Evolutionary conservation across 1,140 invertebrate genomes (phyloP).

Genomic region (Bombus consobrinus): DNA sequence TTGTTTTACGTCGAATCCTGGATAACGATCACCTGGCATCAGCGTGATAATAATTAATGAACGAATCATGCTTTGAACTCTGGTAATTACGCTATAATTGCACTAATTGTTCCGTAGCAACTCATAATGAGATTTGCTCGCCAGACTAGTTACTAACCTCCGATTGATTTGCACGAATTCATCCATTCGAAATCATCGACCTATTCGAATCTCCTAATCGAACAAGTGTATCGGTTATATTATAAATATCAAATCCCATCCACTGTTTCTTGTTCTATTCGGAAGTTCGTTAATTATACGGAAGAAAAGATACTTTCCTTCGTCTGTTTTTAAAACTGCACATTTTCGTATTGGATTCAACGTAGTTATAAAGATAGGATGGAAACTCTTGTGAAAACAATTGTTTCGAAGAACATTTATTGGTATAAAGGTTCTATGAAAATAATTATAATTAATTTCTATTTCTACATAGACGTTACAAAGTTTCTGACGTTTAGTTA

Average conservation of each 20-base stretch:
- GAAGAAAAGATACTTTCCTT: not conserved
- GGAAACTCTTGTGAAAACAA: too few relatives aligned
- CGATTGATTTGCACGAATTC: conserved; percentile 28
- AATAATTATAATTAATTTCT: too few relatives aligned
- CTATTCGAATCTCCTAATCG: not conserved
- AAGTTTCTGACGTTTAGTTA: too few relatives aligned
- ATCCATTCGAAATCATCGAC: conserved; percentile 20
- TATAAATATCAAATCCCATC: not conserved
- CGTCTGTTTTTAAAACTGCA: too few relatives aligned
- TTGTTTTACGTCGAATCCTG: conserved; percentile 22
- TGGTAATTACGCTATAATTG: conserved; percentile 43
- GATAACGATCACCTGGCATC: not conserved
- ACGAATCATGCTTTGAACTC: conserved; percentile 33
- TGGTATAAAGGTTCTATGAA: too few relatives aligned
- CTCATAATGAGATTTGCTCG: conserved; percentile 37
- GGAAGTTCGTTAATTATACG: not conserved
- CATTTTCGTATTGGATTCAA: not conserved
- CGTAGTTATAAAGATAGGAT: not conserved
- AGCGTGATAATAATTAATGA: conserved; percentile 39
- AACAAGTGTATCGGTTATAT: not conserved
- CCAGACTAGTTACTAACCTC: not conserved
- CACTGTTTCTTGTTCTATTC: not conserved
- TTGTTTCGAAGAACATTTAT: too few relatives aligned
- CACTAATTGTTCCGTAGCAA: conserved; percentile 34
- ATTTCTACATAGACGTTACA: too few relatives aligned